phyloP scores from a whole-genome alignment of 2,888 invertebrate species.

The Epiblema foenella region DNA sequence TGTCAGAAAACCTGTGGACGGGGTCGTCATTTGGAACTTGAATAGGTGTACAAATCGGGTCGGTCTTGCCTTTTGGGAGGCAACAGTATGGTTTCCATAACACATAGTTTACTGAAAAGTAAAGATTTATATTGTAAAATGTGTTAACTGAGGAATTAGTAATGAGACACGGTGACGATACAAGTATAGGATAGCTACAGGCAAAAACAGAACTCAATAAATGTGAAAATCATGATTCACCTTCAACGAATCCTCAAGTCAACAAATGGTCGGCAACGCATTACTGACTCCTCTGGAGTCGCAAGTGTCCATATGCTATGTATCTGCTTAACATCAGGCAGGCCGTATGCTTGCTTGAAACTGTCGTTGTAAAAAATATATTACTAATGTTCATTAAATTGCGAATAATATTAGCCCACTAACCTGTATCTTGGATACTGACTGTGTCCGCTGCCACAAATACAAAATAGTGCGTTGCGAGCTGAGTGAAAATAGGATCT shows the following conservation, averaged over 20 bases:
- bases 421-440: slow-evolving; percentile 16
- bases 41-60: slow-evolving; percentile 9
- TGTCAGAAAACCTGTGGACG: slow-evolving; percentile 11
- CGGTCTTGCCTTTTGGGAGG: slow-evolving; percentile 16
- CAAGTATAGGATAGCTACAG: not conserved
- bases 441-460: not conserved
- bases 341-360: no score
- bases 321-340: no score
- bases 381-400: no score
- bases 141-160: not conserved
- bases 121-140: not conserved
- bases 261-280: no score
- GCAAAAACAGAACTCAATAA: not conserved
- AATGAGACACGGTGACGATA: not conserved
- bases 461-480: slow-evolving; percentile 23
- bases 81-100: slow-evolving; percentile 24
- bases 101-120: slow-evolving; percentile 18
- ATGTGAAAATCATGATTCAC: not conserved
- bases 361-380: no score
- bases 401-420: not conserved
- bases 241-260: no score
- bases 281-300: no score
- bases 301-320: no score
- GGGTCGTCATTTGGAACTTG: slow-evolving; percentile 17
- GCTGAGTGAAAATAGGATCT: slow-evolving; percentile 13